These are phyloP conservation scores for Campylomormyrus numenius DNA, from an alignment of 2,113 vertebrate species.

Conservation along the genomic window DNA sequence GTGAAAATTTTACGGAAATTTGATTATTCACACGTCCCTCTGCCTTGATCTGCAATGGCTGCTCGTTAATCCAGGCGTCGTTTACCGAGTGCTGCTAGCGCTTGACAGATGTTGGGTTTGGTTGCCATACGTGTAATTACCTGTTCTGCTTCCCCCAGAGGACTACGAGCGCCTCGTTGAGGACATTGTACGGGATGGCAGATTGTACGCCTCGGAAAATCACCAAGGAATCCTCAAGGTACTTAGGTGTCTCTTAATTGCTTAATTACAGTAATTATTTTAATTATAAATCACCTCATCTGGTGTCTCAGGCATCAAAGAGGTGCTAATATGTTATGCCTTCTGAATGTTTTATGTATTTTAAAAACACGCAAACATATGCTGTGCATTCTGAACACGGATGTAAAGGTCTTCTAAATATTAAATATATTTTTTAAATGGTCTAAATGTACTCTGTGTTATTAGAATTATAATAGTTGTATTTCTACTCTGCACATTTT, in stretches of 20 bases:
- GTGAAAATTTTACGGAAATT: background rate
- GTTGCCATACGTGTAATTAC: background rate
- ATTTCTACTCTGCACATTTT: background rate
- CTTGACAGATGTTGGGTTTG: background rate
- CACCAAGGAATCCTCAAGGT: conserved; percentile 98
- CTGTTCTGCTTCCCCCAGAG: conserved; percentile 56
- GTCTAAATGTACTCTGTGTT: background rate
- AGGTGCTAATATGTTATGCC: background rate
- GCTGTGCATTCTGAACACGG: background rate
- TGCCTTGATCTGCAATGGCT: background rate
- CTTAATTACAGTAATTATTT: background rate
- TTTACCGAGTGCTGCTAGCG: background rate
- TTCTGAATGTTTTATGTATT: background rate
- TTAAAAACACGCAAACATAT: background rate
- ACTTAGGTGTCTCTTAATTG: conserved; percentile 26
- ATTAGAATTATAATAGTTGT: background rate
- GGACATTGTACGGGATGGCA: conserved; percentile 90
- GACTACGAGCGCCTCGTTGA: conserved; percentile 96
- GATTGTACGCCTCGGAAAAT: conserved; percentile 93
- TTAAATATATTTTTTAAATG: background rate
- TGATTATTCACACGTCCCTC: background rate
- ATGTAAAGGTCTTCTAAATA: background rate
- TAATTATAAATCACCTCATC: background rate
- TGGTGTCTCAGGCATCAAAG: background rate
- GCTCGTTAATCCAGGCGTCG: background rate